Evolutionary conservation across 2,888 invertebrate species (phyloP), one percentile per base, ranked within the genome.

Genomic region (Hartigia nigra): DNA sequence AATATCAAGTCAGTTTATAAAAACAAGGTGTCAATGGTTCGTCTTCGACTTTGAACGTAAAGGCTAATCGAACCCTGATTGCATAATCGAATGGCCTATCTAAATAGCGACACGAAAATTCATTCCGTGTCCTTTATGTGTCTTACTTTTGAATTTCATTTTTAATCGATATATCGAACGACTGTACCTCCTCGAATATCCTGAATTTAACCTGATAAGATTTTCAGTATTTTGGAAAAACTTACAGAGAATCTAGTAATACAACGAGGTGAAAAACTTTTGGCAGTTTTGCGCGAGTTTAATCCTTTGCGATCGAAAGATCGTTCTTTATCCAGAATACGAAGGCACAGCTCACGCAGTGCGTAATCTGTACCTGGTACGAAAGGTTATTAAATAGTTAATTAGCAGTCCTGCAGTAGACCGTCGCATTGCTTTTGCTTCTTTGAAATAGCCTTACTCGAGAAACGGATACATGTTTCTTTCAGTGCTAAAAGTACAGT

Each of bases 1-100:
- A 75, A 75, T 75, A 75, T 75, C 75, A 37, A 34, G 75, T 75
- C 75, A 75, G 75, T 36, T 75, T n/a, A 75, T 34, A 75, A 75
- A 75, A 75, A 37, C 31, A 34, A 72, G 12, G 14, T 34, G 12
- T 72, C 9, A 72, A 9, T 72, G 32, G 23, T 9, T 31, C 34
- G 31, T 31, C 55, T 72, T 72, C 4, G 32, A 72, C 31, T 2
- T 34, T 31, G 31, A 72, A 72, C 72, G n/a, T 31, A 31, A 72
- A 32, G 72, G 72, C 34, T 14, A 32, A 72, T 72, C 72, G 72
- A 72, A 72, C 34, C 72, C 72, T 72, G 55, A 55, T 23, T 1
- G 2, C 23, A 23, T 23, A 55, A 9, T 23, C 55, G 9, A 55
- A 5, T 23, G 34, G 14, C 31, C 12, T 34, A 35, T 72, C 31